phyloP scores from a whole-genome alignment of 2,888 invertebrate genomes.

The Philereme transversata region DNA sequence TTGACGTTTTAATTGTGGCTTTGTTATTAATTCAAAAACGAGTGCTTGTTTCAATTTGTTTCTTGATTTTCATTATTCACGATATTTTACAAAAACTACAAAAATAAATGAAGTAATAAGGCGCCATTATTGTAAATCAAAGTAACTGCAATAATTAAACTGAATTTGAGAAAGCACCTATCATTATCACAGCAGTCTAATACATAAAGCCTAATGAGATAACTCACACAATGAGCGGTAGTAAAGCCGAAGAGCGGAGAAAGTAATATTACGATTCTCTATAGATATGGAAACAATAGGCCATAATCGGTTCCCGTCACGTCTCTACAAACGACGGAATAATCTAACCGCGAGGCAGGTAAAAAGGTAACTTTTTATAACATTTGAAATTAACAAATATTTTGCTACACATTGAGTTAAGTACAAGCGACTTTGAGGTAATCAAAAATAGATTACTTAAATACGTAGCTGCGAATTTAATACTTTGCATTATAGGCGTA shows the following conservation, averaged over 20 bases:
- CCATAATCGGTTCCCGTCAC: conserved; percentile 69
- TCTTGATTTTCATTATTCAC: too few species aligned
- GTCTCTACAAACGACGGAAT: conserved; percentile 51
- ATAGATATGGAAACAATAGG: conserved; percentile 62
- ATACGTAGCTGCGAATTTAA: neutral
- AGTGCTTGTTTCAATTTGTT: too few species aligned
- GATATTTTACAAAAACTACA: too few species aligned
- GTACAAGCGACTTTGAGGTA: conserved; percentile 18
- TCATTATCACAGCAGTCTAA: neutral
- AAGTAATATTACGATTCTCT: conserved; percentile 49
- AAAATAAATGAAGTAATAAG: too few species aligned
- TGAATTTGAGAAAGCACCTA: neutral
- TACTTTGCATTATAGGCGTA: neutral
- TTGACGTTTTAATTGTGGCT: too few species aligned
- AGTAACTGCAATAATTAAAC: conserved; percentile 1
- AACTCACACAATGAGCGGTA: conserved; percentile 35
- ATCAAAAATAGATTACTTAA: conserved; percentile 34
- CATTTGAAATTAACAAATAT: conserved; percentile 34
- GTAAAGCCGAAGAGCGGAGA: conserved; percentile 46
- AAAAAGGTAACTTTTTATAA: conserved; percentile 41
- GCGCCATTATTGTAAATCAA: too few species aligned
- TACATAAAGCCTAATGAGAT: conserved; percentile 32
- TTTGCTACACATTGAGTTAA: conserved; percentile 11
- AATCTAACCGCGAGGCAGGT: conserved; percentile 47
- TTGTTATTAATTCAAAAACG: too few species aligned